Evolutionary conservation across 53 echinoderm and acorn worm genomes (phyloP), one percentile per base, ranked within the genome.

Genomic region (Henricia sp.): DNA sequence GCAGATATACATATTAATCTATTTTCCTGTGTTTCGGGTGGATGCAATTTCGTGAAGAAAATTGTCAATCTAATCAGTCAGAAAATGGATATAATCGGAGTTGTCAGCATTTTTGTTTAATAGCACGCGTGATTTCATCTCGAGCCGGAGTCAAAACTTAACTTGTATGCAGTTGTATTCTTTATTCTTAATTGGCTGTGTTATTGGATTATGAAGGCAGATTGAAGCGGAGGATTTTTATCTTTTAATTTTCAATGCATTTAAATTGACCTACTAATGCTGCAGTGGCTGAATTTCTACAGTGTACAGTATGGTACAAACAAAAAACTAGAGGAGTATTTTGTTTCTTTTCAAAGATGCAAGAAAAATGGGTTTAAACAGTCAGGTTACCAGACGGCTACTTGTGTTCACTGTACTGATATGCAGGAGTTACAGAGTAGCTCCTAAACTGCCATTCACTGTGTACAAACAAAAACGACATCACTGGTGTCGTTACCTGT

Each of bases 241-340:
- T 51, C 23, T 54, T 13, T 32, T 37, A 39, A 38, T 37, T 53
- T 74, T 58, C 76, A 76, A 76, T 76, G 76, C 76, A 76, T 76
- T 76, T 76, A 57, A 57, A 76, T 38, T 76, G 76, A 76, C 76
- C 76, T 58, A 58, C 41, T 76, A 57, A 76, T 76, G 76, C 76
- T 76, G 76, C 76, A 42, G 24, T 59, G 57, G 59, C 41, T 57
- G 76, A 57, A 57, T 56, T 38, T 40, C 0, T 67, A 67, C 37
- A 14, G 32, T 60, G 62, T 60, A 60, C 71, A n/a, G n/a, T n/a
- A n/a, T n/a, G n/a, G 62, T 60, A 60, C 33, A 16, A 32, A 32
- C 29, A 34, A 34, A 27, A 60, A 60, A 29, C 14, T 60, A 33
- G 62, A 32, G 19, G 39, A 67, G 3, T 67, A 3, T 4, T 67